These are phyloP conservation scores for Melinaea marsaeus DNA, from an alignment of 2,888 invertebrate species.

Conservation along the genomic window DNA sequence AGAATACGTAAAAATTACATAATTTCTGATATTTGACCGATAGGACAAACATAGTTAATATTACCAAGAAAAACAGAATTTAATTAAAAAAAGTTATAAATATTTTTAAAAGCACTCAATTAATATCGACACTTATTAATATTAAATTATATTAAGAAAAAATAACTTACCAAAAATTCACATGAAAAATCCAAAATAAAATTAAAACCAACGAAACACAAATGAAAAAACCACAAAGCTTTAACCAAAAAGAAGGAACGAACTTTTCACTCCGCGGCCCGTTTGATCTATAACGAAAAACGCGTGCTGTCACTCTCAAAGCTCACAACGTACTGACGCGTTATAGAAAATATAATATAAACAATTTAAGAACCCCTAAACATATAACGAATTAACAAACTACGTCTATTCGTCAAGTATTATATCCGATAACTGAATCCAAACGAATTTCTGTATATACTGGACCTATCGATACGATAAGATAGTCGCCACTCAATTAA, in stretches of 20 bases:
- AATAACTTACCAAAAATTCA: conserved; percentile 1
- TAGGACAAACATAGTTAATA: too few species aligned
- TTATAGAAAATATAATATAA: background rate
- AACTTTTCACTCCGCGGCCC: conserved; percentile 1
- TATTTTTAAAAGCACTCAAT: too few species aligned
- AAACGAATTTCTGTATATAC: conserved; percentile 16
- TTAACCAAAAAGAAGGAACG: background rate
- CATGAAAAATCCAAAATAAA: background rate
- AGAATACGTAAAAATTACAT: too few species aligned
- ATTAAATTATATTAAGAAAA: background rate
- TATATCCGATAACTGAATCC: conserved; percentile 22
- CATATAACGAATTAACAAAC: background rate
- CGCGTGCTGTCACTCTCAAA: background rate
- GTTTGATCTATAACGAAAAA: background rate
- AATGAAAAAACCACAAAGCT: background rate
- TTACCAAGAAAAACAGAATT: too few species aligned
- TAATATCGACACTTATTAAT: too few species aligned
- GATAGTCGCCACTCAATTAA: conserved; percentile 56
- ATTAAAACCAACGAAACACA: background rate
- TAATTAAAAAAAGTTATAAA: too few species aligned
- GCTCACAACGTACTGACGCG: conserved; percentile 1
- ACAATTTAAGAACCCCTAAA: background rate
- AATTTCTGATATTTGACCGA: too few species aligned
- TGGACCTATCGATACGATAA: conserved; percentile 40
- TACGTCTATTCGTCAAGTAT: background rate